phyloP scores from a whole-genome alignment of 2,113 vertebrate species.

The Pyxicephalus adspersus region DNA sequence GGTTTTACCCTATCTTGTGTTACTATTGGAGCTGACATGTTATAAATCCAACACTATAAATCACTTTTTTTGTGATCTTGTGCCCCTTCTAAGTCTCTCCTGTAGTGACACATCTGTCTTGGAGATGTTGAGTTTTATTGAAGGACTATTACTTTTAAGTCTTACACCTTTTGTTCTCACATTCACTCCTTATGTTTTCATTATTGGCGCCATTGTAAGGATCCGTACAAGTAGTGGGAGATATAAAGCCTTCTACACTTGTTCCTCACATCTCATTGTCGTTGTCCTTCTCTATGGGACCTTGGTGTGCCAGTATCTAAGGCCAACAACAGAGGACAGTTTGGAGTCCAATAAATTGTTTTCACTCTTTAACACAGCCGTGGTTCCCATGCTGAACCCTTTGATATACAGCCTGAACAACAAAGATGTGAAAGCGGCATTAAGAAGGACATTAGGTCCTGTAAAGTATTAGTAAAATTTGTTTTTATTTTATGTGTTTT shows the following conservation, averaged over 20 bases:
- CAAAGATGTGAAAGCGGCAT: conserved; percentile 54
- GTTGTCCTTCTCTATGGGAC: conserved; percentile 54
- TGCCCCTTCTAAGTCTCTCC: conserved; percentile 64
- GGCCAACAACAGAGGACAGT: conserved; percentile 5
- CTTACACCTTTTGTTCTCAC: conserved; percentile 36
- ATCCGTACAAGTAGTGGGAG: conserved; percentile 56
- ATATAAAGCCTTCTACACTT: conserved; percentile 57
- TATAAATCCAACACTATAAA: conserved; percentile 56
- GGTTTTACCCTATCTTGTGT: conserved; percentile 57
- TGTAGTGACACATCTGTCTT: conserved; percentile 58
- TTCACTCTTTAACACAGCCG: conserved; percentile 55
- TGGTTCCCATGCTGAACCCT: conserved; percentile 56
- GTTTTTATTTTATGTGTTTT: too few species aligned
- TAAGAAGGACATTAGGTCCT: neutral
- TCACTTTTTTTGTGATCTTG: conserved; percentile 61
- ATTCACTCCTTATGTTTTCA: conserved; percentile 30
- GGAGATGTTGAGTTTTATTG: conserved; percentile 43
- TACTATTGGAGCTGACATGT: conserved; percentile 60
- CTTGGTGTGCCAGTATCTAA: conserved; percentile 20
- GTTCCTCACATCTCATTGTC: conserved; percentile 39
- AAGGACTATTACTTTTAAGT: conserved; percentile 33
- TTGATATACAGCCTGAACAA: conserved; percentile 59
- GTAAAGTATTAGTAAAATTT: neutral
- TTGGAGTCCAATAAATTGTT: conserved; percentile 49
- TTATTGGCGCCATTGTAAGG: conserved; percentile 60